phyloP scores from a whole-genome alignment of 1,140 invertebrate genomes.

The Hormaphis cornu region DNA sequence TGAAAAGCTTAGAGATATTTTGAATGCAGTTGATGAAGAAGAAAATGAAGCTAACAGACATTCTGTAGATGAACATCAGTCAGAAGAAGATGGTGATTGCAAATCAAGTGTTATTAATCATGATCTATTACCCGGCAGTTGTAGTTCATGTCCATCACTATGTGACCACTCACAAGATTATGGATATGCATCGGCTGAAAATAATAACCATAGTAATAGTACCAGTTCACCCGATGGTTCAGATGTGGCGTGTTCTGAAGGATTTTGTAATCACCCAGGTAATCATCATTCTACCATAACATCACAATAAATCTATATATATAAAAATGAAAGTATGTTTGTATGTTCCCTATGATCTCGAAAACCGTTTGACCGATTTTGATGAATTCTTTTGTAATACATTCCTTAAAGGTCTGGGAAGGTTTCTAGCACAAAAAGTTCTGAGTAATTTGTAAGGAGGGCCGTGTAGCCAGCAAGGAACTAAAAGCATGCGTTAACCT shows the following conservation, averaged over 20 bases:
- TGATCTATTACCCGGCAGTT: slow-evolving; percentile 21
- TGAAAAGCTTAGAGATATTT: no score
- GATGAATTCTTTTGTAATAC: no score
- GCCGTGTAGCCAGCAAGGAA: no score
- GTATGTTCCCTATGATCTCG: no score
- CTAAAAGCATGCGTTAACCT: no score
- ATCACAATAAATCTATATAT: no score
- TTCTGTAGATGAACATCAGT: slow-evolving; percentile 5
- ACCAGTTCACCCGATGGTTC: slow-evolving; percentile 71
- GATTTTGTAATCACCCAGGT: slow-evolving; percentile 66
- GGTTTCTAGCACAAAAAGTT: no score
- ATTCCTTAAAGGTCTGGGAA: no score
- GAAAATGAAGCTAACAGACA: not conserved
- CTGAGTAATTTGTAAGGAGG: no score
- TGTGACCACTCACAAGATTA: slow-evolving; percentile 69
- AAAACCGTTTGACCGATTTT: no score
- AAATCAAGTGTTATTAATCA: slow-evolving; percentile 14
- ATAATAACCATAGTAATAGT: slow-evolving; percentile 47
- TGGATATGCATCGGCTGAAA: slow-evolving; percentile 71
- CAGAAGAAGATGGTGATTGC: slow-evolving; percentile 3
- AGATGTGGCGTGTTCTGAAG: slow-evolving; percentile 73
- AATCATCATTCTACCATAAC: slow-evolving; percentile 39
- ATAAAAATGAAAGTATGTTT: no score
- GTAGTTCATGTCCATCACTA: slow-evolving; percentile 41
- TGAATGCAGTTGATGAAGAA: slow-evolving; percentile 11